Evolutionary conservation across 2,888 invertebrate genomes (phyloP), one percentile per base, ranked within the genome.

Genomic region (Watsonalla binaria): DNA sequence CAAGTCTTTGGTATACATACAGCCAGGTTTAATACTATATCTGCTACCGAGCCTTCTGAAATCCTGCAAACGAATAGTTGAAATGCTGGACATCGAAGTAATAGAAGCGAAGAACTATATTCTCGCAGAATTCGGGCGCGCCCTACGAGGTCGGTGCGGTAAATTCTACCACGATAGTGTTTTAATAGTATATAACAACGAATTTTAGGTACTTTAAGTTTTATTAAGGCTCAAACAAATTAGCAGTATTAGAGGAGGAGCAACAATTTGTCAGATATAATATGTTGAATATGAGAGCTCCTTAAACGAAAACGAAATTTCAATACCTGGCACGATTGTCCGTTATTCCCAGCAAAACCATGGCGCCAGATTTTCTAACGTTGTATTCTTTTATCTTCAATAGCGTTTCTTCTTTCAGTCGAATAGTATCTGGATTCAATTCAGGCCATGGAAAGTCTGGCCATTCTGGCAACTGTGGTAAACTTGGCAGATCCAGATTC

Each of bases 1-100:
- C 84, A 84, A 0, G 76, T 66, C 53, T 70, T 76, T 0, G 84
- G 84, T 37, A 83, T 65, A 51, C 83, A 84, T 0, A 80, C 52
- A 2, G 76, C 80, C 42, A 82, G 47, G 11, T 56, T 57, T 8
- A 80, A 68, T 4, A 45, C 47, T 8, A 67, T 0, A 2, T 34
- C 49, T 5, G 61, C 15, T 0, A 70, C 51, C 0, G 65, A 56
- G 53, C 54, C 66, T 5, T 55, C 60, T 42, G 58, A 50, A 5
- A 47, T 53, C 34, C 78, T 76, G 55, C 35, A 67, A 70, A 51
- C 13, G 46, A 50, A 51, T 33, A 24, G 11, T 35, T 13, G 37
- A 8, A 47, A 5, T n/a, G 37, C 9, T 37, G 24, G 4, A 2
- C 24, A 24, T 24, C 24, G 24, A 24, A 24, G 24, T 24, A 24